phyloP scores from a whole-genome alignment of 2,113 vertebrate genomes.

The Indicator maculatus region DNA sequence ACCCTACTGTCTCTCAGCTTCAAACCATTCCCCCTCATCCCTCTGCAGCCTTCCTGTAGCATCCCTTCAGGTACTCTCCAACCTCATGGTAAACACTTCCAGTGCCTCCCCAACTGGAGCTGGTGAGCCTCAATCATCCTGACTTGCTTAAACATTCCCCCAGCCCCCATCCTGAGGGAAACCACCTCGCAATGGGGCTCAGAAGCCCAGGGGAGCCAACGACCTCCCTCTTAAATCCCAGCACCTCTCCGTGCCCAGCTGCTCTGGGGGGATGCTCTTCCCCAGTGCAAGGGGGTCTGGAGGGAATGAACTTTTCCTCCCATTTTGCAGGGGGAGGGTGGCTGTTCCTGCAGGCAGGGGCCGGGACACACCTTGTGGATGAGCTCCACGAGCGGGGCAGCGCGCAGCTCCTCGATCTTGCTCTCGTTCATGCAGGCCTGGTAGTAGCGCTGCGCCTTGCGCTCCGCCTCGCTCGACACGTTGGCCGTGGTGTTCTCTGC shows the following conservation, averaged over 20 bases:
- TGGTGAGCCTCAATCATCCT: too few species aligned
- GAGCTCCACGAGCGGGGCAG: slow-evolving; percentile 85
- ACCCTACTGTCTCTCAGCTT: too few species aligned
- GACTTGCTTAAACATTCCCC: background rate
- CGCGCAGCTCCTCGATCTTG: slow-evolving; percentile 88
- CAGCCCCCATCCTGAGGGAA: background rate
- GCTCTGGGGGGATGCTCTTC: background rate
- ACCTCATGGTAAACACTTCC: too few species aligned
- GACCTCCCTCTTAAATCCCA: background rate
- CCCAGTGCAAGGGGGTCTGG: background rate
- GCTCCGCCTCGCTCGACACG: slow-evolving; percentile 84
- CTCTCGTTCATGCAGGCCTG: slow-evolving; percentile 94
- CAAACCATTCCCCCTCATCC: too few species aligned
- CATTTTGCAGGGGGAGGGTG: background rate
- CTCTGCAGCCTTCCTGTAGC: too few species aligned
- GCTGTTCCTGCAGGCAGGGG: background rate
- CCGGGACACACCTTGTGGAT: slow-evolving; percentile 83
- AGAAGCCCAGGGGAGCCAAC: background rate
- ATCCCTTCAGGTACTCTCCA: too few species aligned
- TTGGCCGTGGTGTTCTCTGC: slow-evolving; percentile 88
- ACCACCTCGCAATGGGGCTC: background rate
- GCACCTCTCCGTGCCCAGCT: background rate
- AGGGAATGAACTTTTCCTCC: background rate
- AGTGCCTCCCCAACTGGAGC: background rate
- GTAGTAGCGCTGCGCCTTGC: slow-evolving; percentile 92